Base-by-base conservation (phyloP, 2,113 vertebrate genomes). In the Rissa tridactyla region DNA sequence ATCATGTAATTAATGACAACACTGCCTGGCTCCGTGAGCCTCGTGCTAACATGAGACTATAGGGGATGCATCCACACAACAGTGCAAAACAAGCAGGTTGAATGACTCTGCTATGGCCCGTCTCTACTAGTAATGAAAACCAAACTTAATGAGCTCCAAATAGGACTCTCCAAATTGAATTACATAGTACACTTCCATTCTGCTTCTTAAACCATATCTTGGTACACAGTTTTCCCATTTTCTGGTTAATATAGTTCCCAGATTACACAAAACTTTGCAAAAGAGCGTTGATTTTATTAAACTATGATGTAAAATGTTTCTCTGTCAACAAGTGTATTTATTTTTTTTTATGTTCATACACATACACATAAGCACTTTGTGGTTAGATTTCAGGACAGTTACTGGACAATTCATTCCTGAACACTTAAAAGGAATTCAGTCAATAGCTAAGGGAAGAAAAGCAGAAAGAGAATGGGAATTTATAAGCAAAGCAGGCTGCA, bases 201-300 rank as follows among this genome's bases (percentile, higher is more conserved):
- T 89, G 55, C 93, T 95, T 96, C 85, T 92, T 96, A 96, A 97
- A 94, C 77, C 76, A 70, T 90, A 61, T 46, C 62, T 92, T 77
- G 49, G 88, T 92, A 96, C 66, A 91, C 40, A 89, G 62, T 92
- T 97, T 97, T 96, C 72, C 83, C 92, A 34, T 88, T 96, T 96
- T 89, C 61, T 95, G 57, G 30, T 92, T 94, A 95, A 88, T 96
- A 91, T 73, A 93, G 60, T 88, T 96, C 86, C 90, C 65, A 95
- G 66, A 95, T 95, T 95, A 85, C 70, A 81, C 29, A 75, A 12
- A 88, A 80, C 83, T 96, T 98, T 68, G 96, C 38, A 87, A 71
- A 76, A 92, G 19, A 93, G 32, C 42, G 82, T 79, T 3, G 32
- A 6, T 89, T 95, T 95, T 94, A 96, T 95, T 97, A 92, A 96